Base-by-base conservation (phyloP, 1,140 invertebrate genomes). In the Hylyphantes graminicola region DNA sequence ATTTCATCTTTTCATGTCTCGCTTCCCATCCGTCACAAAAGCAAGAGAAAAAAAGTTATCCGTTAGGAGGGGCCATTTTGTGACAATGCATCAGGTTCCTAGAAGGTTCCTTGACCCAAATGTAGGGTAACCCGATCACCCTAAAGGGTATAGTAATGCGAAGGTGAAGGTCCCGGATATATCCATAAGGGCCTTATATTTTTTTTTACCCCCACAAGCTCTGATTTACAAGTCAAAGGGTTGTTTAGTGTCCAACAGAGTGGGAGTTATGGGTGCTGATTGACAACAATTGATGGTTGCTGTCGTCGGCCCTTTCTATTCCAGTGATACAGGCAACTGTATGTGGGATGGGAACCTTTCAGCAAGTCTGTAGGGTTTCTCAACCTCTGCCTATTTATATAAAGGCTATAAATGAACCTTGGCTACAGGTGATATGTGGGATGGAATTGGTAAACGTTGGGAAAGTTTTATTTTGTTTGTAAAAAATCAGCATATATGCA, bases 271-370 rank as follows among this genome's bases (percentile, higher is more conserved):
- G 48, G 72, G 17, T n/a, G 10, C 21, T 78, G 76, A 78, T 65
- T 78, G 76, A 67, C 76, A 78, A 67, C 61, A 67, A 78, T 78
- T 67, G 76, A 78, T 76, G 59, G 15, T 8, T 35, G 10, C 59
- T 63, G 55, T 57, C 57, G 13, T 64, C 61, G 59, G 48, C 12
- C 61, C 21, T 78, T 65, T 54, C 63, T 63, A 9, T 51, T 50
- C 9, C 13, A 15, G 17, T 63, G 35, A 11, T 53, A 17, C 74
- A 35, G 35, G 35, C 64, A 76, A 76, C 74, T 76, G 64, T 59
- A 48, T 63, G 57, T 61, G 12, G 12, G 57, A 61, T 2, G 35
- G 35, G 35, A 35, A 35, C 35, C 35, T 35, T 35, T 35, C 35
- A 35, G 35, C 35, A 35, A 35, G 35, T 35, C 5, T 35, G 35